These are phyloP conservation scores for Neotoxoptera formosana DNA, from an alignment of 1,140 invertebrate species.

Conservation along the genomic window DNA sequence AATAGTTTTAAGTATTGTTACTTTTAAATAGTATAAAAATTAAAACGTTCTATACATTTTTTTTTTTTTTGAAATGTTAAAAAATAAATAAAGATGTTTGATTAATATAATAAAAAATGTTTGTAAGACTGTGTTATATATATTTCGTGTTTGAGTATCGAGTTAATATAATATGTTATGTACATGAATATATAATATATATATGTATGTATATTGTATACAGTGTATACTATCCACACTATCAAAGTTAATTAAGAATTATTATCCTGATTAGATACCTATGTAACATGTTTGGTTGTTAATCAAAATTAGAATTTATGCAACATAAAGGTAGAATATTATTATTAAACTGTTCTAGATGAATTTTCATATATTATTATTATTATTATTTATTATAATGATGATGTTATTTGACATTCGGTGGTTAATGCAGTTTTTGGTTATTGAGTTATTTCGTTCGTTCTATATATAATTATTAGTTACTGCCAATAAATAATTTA, in stretches of 20 bases:
- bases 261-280: not conserved
- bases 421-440: not conserved
- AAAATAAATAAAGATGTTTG: not conserved
- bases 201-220: not conserved
- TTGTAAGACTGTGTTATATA: not conserved
- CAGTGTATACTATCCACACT: not conserved
- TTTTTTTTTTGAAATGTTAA: not conserved
- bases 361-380: not conserved
- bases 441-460: not conserved
- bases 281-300: not conserved
- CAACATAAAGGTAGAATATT: not conserved
- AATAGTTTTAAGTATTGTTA: too few species aligned
- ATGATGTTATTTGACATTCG: constrained; percentile 14
- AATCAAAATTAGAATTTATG: not conserved
- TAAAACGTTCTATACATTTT: not conserved
- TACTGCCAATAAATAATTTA: not conserved
- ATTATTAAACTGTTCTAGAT: not conserved
- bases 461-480: not conserved
- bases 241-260: not conserved
- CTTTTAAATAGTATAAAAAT: not conserved
- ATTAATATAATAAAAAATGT: not conserved
- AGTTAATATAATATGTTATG: too few species aligned
- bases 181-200: too few species aligned
- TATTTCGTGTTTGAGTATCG: not conserved
- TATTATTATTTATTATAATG: not conserved